Evolutionary conservation across 2,797 vertebrate species (phyloP), one percentile per base, ranked within the genome.

Genomic region (Eulemur mongoz): DNA sequence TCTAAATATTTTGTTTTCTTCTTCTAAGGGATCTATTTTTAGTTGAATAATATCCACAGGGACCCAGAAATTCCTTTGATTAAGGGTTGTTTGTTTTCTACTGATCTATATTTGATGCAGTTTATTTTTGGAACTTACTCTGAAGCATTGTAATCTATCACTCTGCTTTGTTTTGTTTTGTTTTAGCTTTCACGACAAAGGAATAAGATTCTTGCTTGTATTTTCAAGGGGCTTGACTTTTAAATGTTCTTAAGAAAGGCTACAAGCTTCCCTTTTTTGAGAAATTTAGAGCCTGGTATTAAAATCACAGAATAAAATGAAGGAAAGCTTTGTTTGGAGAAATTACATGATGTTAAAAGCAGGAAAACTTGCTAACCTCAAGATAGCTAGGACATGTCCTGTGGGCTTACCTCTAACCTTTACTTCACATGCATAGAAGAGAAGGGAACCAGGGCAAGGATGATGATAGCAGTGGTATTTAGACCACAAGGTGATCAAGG

Each of bases 121-220:
- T 92, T 97, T 91, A 93, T 85, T 97, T 96, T 95, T 59, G 65
- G 54, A 96, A 93, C 57, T 86, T 80, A 93, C 67, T 67, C 43
- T 86, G 90, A 91, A 65, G 91, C 32, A 82, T 81, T 38, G n/a
- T 54, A 84, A 90, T 88, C 25, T 72, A 57, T 75, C 50, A 94
- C 86, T 94, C 48, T 85, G 25, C 38, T 91, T 89, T 88, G 63
- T 86, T 85, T 90, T 84, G 38, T 79, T 91, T 94, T 84, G 38
- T 73, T 91, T 95, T 92, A 75, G 12, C 35, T 75, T 93, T 96
- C 9, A 82, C 95, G 23, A 91, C 54, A 83, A 92, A 90, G 20
- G 52, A 90, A 63, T 45, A 70, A 25, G 6, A 79, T 70, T 76
- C 23, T 87, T 79, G 67, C 69, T 75, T 87, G 1, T 76, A 48